Percentiles rank a stretch among this genome's conserved stretches.
Conservation (phyloP, 2,797 vertebrate genomes). For the Myripristis murdjan region DNA sequence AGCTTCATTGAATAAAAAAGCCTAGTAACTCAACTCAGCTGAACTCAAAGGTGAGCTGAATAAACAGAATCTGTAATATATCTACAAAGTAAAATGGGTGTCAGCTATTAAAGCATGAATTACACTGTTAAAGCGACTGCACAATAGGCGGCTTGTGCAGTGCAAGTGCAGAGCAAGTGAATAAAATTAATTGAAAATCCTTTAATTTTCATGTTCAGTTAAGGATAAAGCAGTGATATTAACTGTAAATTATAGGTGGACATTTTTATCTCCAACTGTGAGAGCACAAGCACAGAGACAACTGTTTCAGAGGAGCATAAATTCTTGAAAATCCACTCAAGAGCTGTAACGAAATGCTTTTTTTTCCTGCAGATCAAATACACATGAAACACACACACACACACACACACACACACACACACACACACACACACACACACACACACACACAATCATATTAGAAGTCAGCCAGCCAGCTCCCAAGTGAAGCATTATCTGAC, state of each 20-base stretch:
- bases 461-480: conserved; percentile 31
- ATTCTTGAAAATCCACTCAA: conserved; percentile 20
- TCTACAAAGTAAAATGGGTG: too few relatives aligned
- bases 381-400: conserved; percentile 18
- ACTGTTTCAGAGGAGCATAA: conserved; percentile 8
- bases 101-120: too few relatives aligned
- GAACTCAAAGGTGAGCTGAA: too few relatives aligned
- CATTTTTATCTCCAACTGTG: background rate
- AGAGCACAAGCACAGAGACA: conserved; percentile 17
- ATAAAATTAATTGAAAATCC: background rate
- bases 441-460: conserved; percentile 40
- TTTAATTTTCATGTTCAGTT: background rate
- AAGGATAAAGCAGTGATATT: background rate
- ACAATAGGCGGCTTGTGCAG: too few relatives aligned
- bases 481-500: conserved; percentile 27
- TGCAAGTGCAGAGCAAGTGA: background rate
- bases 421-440: conserved; percentile 30
- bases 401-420: conserved; percentile 23
- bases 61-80: too few relatives aligned
- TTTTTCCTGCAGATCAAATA: conserved; percentile 34
- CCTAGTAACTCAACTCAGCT: too few relatives aligned
- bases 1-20: too few relatives aligned
- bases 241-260: background rate
- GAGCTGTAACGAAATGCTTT: conserved; percentile 19
- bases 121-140: too few relatives aligned